Evolutionary conservation across 2,797 vertebrate genomes (phyloP).

Genomic region (Eleutherodactylus coqui): DNA sequence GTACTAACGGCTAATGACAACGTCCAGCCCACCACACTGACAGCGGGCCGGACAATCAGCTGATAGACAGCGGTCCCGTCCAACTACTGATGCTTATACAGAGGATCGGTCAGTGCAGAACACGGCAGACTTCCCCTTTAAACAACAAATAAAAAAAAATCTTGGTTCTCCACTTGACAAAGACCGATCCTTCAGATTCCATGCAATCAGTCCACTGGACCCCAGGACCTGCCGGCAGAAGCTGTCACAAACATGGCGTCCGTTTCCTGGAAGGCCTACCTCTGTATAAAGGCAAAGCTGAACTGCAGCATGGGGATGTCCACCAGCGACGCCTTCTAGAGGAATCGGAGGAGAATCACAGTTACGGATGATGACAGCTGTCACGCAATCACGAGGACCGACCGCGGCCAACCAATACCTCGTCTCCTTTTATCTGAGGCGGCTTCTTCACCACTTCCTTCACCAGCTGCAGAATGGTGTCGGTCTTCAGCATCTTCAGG

Average conservation of each 20-base stretch:
- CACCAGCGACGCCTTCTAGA: slow-evolving; percentile 81
- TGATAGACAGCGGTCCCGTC: too few species aligned
- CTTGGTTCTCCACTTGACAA: too few species aligned
- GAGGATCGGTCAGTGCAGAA: too few species aligned
- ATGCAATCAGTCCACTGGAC: neutral
- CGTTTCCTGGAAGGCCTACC: slow-evolving; percentile 74
- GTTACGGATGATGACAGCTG: neutral
- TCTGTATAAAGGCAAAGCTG: slow-evolving; percentile 87
- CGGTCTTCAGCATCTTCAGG: slow-evolving; percentile 81
- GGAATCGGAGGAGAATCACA: slow-evolving; percentile 64
- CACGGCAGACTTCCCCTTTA: too few species aligned
- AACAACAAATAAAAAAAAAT: too few species aligned
- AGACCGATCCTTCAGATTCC: too few species aligned
- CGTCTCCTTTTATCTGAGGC: slow-evolving; percentile 89
- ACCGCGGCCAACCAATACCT: slow-evolving; percentile 75
- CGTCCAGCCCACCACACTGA: too few species aligned
- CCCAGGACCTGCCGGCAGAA: neutral
- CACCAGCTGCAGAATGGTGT: slow-evolving; percentile 84
- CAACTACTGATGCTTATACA: too few species aligned
- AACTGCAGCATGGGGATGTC: slow-evolving; percentile 95
- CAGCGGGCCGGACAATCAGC: too few species aligned
- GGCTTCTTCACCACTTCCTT: slow-evolving; percentile 98
- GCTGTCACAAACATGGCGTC: neutral
- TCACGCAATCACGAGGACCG: neutral
- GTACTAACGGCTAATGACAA: too few species aligned